Evolutionary conservation across 23 tunicate genomes (phyloP).

Genomic region (Ciona savignyi): DNA sequence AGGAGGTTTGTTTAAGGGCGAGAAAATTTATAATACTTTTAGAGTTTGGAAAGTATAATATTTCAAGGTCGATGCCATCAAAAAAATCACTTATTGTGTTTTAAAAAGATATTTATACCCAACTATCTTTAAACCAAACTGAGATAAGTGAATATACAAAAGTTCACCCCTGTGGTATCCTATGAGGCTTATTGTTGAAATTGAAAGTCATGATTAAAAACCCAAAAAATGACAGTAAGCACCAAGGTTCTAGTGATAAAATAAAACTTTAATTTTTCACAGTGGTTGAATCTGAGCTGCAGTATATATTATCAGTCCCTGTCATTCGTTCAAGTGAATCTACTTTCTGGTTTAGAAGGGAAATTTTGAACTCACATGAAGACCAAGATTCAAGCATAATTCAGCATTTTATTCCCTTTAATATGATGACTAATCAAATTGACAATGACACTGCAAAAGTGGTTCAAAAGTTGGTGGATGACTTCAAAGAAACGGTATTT

Average conservation of each 20-base stretch:
- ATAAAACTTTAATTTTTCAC: not conserved
- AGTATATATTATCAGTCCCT: not conserved
- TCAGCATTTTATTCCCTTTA: constrained; percentile 10
- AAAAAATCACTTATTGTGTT: no score
- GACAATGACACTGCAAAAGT: not conserved
- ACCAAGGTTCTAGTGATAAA: no score
- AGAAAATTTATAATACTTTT: no score
- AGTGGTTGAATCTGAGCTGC: constrained; percentile 22
- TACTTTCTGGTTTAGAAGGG: constrained; percentile 31
- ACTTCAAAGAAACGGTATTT: constrained; percentile 6
- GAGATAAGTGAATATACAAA: no score
- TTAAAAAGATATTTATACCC: no score
- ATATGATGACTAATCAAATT: not conserved
- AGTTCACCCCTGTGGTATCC: not conserved
- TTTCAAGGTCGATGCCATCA: no score
- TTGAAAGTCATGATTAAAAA: no score
- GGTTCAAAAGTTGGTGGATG: not conserved
- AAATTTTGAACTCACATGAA: not conserved
- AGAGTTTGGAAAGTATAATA: no score
- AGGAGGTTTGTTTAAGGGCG: no score
- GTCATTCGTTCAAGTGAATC: constrained; percentile 15
- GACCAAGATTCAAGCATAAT: not conserved
- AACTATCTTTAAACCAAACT: no score
- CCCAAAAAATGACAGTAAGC: no score
- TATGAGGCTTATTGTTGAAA: no score